phyloP scores from a whole-genome alignment of 2,888 invertebrate species.

The Polyommatus icarus region DNA sequence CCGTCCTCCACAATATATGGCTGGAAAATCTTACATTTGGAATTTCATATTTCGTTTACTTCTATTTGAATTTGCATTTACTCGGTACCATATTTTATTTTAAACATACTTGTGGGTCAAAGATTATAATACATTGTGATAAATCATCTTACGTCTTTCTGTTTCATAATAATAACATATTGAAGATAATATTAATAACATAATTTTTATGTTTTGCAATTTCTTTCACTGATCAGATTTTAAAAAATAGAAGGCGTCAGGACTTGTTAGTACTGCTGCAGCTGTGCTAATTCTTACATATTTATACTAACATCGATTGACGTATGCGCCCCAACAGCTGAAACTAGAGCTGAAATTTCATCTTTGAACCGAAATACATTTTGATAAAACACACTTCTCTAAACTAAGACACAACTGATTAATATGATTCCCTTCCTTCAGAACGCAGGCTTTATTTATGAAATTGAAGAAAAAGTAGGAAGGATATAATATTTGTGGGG shows the following conservation, averaged over 20 bases:
- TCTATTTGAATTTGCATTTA: conserved; percentile 28
- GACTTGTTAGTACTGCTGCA: too few species aligned
- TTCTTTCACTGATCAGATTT: not conserved
- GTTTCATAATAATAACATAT: not conserved
- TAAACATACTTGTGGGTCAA: conserved; percentile 21
- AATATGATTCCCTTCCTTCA: not conserved
- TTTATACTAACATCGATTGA: too few species aligned
- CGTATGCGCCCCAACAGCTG: too few species aligned
- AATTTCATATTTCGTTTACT: conserved; percentile 54
- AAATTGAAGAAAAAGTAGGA: conserved; percentile 22
- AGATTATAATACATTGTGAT: conserved; percentile 15
- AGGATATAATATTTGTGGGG: conserved; percentile 29
- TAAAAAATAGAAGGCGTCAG: not conserved
- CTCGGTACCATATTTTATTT: conserved; percentile 19
- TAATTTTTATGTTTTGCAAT: not conserved
- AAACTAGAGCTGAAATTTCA: too few species aligned
- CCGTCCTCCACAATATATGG: conserved; percentile 53
- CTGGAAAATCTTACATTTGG: conserved; percentile 46
- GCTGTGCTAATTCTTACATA: too few species aligned
- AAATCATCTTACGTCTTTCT: not conserved
- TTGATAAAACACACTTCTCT: not conserved
- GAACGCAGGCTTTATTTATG: not conserved
- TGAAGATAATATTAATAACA: not conserved
- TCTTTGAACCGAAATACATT: too few species aligned
- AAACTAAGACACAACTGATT: not conserved